Conservation (phyloP, 2,888 invertebrate genomes). For the Siphlonurus alternatus region DNA sequence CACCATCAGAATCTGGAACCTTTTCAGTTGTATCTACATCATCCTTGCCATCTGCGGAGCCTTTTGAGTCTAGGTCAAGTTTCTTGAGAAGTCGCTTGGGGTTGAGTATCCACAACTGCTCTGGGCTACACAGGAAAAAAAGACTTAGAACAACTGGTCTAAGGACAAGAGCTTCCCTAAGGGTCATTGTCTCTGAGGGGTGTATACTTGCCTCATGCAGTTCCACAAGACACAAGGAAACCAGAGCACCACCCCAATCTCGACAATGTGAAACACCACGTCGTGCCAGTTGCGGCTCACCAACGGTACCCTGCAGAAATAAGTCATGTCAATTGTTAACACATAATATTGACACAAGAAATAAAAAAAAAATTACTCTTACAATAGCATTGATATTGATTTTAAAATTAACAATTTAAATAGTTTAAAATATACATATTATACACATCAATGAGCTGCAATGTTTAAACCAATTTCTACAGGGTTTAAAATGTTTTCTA, state of each 20-base stretch:
- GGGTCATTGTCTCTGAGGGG: too few species aligned
- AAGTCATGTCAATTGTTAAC: constrained; percentile 5
- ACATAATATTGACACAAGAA: constrained; percentile 10
- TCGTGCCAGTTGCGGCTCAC: constrained; percentile 86
- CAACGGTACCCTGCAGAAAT: constrained; percentile 54
- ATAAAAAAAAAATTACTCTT: constrained; percentile 5
- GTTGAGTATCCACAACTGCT: constrained; percentile 85
- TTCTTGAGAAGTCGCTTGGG: constrained; percentile 67
- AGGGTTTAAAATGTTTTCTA: too few species aligned
- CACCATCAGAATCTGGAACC: background rate
- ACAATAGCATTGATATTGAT: background rate
- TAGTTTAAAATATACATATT: too few species aligned
- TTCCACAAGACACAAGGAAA: constrained; percentile 94
- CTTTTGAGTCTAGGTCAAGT: constrained; percentile 25
- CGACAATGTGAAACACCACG: constrained; percentile 74
- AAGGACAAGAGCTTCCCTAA: too few species aligned
- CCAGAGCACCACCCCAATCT: constrained; percentile 87
- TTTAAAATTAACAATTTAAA: too few species aligned
- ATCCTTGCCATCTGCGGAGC: constrained; percentile 1
- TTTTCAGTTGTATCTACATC: constrained; percentile 1
- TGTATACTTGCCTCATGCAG: constrained; percentile 50
- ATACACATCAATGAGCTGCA: too few species aligned
- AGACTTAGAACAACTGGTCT: background rate
- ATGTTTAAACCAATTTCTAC: too few species aligned
- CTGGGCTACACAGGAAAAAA: constrained; percentile 35